These are phyloP conservation scores for Adela reaumurella DNA, from an alignment of 2,888 invertebrate genomes.

Conservation along the genomic window DNA sequence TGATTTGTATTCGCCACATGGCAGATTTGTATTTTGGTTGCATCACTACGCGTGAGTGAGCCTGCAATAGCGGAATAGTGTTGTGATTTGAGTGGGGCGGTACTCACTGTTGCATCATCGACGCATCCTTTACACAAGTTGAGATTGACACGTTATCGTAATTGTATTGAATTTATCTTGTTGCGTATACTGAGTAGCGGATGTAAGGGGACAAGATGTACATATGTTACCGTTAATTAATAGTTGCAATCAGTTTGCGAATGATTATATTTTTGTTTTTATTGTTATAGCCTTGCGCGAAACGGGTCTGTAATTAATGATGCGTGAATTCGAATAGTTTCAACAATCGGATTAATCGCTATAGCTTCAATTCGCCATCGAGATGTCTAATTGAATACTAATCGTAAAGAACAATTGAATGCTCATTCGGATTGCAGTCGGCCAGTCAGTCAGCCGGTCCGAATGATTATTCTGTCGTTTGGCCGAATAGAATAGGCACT, in stretches of 20 bases:
- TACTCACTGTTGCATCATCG: not conserved
- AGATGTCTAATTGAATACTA: no score
- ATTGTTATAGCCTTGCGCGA: slow-evolving; percentile 44
- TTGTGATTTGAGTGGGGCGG: not conserved
- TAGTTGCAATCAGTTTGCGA: not conserved
- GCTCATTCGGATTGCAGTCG: no score
- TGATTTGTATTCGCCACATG: no score
- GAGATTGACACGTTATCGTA: slow-evolving; percentile 56
- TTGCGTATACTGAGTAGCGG: slow-evolving; percentile 28
- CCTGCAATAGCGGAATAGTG: not conserved
- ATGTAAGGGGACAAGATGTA: not conserved
- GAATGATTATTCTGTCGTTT: no score
- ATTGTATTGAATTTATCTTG: slow-evolving; percentile 56
- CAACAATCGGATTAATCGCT: no score
- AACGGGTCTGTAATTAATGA: slow-evolving; percentile 48
- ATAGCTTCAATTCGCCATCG: no score
- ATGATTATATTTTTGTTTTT: slow-evolving; percentile 41
- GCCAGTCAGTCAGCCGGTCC: no score
- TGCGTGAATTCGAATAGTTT: no score
- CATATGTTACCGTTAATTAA: not conserved
- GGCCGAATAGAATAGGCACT: no score
- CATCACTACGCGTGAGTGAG: no score
- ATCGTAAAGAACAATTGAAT: no score
- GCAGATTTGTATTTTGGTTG: no score
- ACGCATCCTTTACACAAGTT: slow-evolving; percentile 50